A percentile compares a stretch with the other conserved stretches of the same genome.
These are phyloP conservation scores for Zonotrichia leucophrys DNA, from an alignment of 2,113 vertebrate genomes.

Conservation along the genomic window DNA sequence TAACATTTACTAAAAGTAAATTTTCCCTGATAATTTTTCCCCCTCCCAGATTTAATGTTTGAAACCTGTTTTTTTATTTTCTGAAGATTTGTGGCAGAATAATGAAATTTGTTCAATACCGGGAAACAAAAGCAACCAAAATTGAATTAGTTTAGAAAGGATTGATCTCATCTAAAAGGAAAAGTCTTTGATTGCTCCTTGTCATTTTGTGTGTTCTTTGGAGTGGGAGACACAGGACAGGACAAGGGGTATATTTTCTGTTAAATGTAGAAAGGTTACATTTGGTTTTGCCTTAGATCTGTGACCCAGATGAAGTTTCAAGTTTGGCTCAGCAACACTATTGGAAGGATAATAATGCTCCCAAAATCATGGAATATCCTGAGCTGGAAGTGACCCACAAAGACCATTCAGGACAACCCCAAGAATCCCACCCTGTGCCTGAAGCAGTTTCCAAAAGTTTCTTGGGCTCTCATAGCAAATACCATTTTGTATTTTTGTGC, in stretches of 20 bases:
- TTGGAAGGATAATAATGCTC: not conserved
- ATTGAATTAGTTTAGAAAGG: not conserved
- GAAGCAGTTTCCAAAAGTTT: not conserved
- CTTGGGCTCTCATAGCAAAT: not conserved
- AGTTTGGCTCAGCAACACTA: not conserved
- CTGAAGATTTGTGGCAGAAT: not conserved
- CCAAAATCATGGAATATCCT: not conserved
- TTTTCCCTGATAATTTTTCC: rapidly evolving
- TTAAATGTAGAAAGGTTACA: not conserved
- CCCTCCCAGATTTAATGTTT: not conserved
- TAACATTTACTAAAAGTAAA: not conserved
- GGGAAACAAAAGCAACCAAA: not conserved
- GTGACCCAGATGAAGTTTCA: not conserved
- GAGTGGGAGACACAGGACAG: not conserved
- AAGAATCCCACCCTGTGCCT: not conserved
- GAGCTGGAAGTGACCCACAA: not conserved
- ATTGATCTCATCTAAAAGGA: rapidly evolving
- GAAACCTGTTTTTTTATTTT: not conserved
- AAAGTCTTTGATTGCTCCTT: not conserved
- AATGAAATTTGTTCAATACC: not conserved
- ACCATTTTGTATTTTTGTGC: not conserved
- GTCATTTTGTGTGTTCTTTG: rapidly evolving
- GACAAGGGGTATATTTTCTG: not conserved
- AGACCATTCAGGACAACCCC: not conserved
- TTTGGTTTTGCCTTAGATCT: not conserved